These are phyloP conservation scores for Brachyptera risi DNA, from an alignment of 2,888 invertebrate genomes.

Conservation along the genomic window DNA sequence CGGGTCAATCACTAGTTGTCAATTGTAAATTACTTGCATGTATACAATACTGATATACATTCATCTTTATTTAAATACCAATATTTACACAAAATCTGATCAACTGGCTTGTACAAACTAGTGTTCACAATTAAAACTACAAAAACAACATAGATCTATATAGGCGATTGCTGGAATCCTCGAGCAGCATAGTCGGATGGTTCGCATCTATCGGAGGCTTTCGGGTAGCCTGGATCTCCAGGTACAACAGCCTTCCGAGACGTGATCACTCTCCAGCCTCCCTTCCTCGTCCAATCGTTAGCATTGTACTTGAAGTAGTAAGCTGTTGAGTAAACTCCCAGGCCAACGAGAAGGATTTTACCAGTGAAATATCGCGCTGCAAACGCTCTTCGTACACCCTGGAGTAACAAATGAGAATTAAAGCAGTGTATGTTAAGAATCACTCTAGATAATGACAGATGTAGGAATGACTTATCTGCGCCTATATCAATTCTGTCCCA, in stretches of 20 bases:
- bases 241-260: slow-evolving; percentile 58
- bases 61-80: too few relatives aligned
- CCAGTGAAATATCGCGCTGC: slow-evolving; percentile 59
- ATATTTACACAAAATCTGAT: not conserved
- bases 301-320: slow-evolving; percentile 82
- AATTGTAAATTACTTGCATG: too few relatives aligned
- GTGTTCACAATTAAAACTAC: slow-evolving; percentile 10
- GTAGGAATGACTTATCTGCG: too few relatives aligned
- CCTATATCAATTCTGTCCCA: too few relatives aligned
- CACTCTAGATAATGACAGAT: not conserved
- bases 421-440: not conserved
- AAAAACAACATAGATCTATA: slow-evolving; percentile 41
- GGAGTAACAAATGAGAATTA: slow-evolving; percentile 38
- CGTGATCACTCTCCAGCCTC: slow-evolving; percentile 63
- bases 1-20: too few relatives aligned
- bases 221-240: slow-evolving; percentile 68
- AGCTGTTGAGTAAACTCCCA: slow-evolving; percentile 51
- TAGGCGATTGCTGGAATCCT: slow-evolving; percentile 64
- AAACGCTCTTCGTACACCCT: slow-evolving; percentile 58
- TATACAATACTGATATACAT: too few relatives aligned
- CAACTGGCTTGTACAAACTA: not conserved
- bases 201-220: slow-evolving; percentile 51
- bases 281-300: slow-evolving; percentile 73
- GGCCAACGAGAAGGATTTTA: slow-evolving; percentile 52
- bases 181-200: slow-evolving; percentile 65